A percentile compares a stretch with the other conserved stretches of the same genome.
phyloP scores from a whole-genome alignment of 2,113 vertebrate genomes.

The Siphamia tubifer region DNA sequence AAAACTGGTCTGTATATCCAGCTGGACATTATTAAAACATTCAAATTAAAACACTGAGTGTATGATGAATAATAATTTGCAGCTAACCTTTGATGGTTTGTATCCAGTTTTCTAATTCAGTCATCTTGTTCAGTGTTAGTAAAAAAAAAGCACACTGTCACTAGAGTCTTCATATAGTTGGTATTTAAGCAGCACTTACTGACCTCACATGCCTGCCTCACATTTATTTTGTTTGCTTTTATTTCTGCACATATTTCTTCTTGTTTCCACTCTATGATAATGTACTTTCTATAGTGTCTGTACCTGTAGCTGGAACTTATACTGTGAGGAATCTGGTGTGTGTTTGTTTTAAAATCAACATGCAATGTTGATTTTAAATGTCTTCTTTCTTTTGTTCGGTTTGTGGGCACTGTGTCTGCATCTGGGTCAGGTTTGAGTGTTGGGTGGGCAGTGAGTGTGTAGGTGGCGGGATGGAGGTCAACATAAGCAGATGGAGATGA shows the following conservation, averaged over 20 bases:
- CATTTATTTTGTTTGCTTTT: too few species aligned
- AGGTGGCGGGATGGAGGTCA: slow-evolving; percentile 13
- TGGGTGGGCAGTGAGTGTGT: not conserved
- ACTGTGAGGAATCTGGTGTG: slow-evolving; percentile 3
- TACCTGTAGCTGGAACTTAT: slow-evolving; percentile 8
- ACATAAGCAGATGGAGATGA: slow-evolving; percentile 18
- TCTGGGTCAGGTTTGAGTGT: not conserved
- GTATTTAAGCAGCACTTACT: not conserved
- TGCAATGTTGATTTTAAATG: slow-evolving; percentile 4
- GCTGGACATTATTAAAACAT: slow-evolving; percentile 19
- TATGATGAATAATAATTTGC: slow-evolving; percentile 17
- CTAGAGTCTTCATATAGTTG: not conserved
- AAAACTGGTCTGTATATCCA: not conserved
- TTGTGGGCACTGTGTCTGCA: not conserved
- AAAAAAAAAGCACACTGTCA: not conserved
- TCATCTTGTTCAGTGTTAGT: not conserved
- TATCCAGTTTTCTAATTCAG: not conserved
- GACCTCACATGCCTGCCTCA: too few species aligned
- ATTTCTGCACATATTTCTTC: too few species aligned
- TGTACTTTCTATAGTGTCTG: not conserved
- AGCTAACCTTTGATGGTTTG: not conserved
- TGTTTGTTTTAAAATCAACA: slow-evolving; percentile 31
- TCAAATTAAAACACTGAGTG: slow-evolving; percentile 5
- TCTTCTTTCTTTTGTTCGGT: not conserved
- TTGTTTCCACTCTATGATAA: not conserved